Percentiles rank a stretch among this genome's conserved stretches.
Conservation (phyloP, 30 jellyfish, hydroid and myxozoan genomes). For the Catostylus mosaicus region DNA sequence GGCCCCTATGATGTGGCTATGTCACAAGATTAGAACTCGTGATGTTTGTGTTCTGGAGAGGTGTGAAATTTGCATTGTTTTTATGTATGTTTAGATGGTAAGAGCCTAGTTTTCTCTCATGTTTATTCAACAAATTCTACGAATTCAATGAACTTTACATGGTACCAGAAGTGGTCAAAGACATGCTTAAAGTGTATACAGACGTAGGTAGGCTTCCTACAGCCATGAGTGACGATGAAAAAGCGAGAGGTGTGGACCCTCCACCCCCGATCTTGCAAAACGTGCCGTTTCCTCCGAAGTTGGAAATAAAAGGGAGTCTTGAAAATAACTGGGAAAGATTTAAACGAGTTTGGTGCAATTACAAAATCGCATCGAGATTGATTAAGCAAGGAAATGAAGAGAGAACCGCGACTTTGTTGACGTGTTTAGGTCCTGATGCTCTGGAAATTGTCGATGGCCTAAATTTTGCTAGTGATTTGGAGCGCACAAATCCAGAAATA, state of each 20-base stretch:
- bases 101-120: background rate
- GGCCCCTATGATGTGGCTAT: slow-evolving; percentile 10
- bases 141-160: background rate
- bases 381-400: slow-evolving; percentile 14
- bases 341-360: slow-evolving; percentile 22
- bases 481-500: slow-evolving; percentile 16
- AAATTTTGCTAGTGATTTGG: background rate
- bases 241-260: slow-evolving; percentile 15
- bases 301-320: slow-evolving; percentile 21
- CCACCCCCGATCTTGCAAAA: slow-evolving; percentile 30
- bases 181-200: background rate
- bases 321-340: slow-evolving; percentile 6
- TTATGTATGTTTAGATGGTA: background rate
- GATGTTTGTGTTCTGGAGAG: background rate
- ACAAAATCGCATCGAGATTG: slow-evolving; percentile 11
- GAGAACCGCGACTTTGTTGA: slow-evolving; percentile 19
- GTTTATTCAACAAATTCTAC: background rate
- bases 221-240: slow-evolving; percentile 29
- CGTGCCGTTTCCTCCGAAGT: slow-evolving; percentile 26
- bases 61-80: background rate
- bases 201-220: slow-evolving; percentile 29
- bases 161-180: slow-evolving; percentile 17
- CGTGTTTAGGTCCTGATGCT: slow-evolving; percentile 35
- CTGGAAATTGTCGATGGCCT: slow-evolving; percentile 15
- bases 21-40: slow-evolving; percentile 8